phyloP scores from a whole-genome alignment of 2,888 invertebrate species.

The Colostygia pectinataria region DNA sequence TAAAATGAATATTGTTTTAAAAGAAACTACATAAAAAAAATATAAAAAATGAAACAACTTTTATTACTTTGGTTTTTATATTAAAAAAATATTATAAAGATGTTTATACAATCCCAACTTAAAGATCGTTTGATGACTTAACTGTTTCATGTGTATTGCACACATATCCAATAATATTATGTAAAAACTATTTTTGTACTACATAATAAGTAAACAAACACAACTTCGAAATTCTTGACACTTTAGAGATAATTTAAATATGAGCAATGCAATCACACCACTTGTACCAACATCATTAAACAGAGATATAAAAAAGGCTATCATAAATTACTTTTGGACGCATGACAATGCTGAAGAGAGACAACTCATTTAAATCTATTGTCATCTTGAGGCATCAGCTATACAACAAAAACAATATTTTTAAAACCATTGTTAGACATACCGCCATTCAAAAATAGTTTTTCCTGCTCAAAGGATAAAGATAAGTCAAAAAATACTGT shows the following conservation, averaged over 20 bases:
- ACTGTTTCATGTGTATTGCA: too few relatives aligned
- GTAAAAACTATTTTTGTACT: too few relatives aligned
- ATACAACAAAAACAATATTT: constrained; percentile 46
- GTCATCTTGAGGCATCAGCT: constrained; percentile 62
- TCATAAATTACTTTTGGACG: constrained; percentile 63
- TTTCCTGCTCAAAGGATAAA: constrained; percentile 28
- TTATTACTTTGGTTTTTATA: too few relatives aligned
- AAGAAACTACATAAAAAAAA: too few relatives aligned
- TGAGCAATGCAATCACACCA: constrained; percentile 51
- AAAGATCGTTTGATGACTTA: too few relatives aligned
- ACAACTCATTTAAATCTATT: constrained; percentile 78
- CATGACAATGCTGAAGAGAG: constrained; percentile 61
- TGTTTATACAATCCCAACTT: too few relatives aligned
- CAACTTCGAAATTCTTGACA: too few relatives aligned
- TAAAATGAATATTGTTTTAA: too few relatives aligned
- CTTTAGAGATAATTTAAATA: constrained; percentile 50
- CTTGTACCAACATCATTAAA: constrained; percentile 67
- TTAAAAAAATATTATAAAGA: too few relatives aligned
- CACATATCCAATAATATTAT: too few relatives aligned
- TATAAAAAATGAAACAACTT: too few relatives aligned
- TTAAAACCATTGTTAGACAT: constrained; percentile 25
- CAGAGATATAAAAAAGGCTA: constrained; percentile 54
- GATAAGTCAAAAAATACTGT: constrained; percentile 16
- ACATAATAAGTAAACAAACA: too few relatives aligned
- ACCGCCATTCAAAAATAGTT: constrained; percentile 35